Conservation (phyloP, 2,797 vertebrate genomes). For the Acanthornis magna region DNA sequence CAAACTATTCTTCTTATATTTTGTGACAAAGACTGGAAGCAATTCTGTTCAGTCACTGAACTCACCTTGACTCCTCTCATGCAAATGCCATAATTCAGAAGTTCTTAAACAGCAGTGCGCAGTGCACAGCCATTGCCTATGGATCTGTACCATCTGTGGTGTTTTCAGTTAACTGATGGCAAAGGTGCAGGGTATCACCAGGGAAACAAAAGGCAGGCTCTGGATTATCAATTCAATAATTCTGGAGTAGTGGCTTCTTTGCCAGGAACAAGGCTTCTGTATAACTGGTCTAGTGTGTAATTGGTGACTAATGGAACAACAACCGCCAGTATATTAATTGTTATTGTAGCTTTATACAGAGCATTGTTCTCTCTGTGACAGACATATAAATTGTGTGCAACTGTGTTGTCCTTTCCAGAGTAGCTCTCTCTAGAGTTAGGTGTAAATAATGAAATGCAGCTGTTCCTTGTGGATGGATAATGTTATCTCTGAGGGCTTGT, state of each 20-base stretch:
- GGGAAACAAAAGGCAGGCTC: neutral
- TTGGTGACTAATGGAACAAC: constrained; percentile 57
- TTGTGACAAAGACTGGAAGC: constrained; percentile 48
- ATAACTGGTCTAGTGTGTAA: constrained; percentile 18
- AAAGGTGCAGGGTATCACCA: neutral
- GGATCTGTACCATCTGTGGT: neutral
- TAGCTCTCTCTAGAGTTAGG: constrained; percentile 1
- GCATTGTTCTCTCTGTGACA: constrained; percentile 21
- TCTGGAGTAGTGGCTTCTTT: neutral
- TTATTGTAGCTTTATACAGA: constrained; percentile 5
- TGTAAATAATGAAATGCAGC: constrained; percentile 46
- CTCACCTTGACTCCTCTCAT: constrained; percentile 49
- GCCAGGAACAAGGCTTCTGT: constrained; percentile 37
- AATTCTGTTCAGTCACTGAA: constrained; percentile 35
- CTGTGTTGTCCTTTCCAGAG: constrained; percentile 12
- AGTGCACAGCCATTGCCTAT: neutral
- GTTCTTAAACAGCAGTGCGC: neutral
- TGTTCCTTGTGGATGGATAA: neutral
- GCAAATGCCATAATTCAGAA: constrained; percentile 54
- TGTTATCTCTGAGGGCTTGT: constrained; percentile 26
- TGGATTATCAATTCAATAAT: neutral
- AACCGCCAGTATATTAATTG: constrained; percentile 34
- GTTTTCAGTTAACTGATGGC: neutral
- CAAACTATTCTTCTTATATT: neutral
- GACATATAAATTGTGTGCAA: constrained; percentile 1